phyloP scores from a whole-genome alignment of 2,113 vertebrate species.

The Ciconia boyciana region DNA sequence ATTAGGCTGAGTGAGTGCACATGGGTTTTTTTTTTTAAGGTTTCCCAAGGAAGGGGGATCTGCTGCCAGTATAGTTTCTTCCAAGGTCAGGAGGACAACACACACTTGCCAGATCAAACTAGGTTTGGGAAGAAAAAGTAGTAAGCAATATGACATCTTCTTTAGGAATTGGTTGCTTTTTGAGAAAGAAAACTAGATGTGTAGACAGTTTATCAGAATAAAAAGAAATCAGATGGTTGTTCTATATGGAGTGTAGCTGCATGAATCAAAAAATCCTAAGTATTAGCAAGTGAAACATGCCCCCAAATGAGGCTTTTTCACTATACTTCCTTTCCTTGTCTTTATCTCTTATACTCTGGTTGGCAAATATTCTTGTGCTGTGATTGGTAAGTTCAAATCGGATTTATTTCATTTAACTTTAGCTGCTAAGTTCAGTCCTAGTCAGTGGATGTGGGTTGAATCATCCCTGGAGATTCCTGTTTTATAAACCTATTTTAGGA shows the following conservation, averaged over 20 bases:
- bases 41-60: not conserved
- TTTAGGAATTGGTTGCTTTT: not conserved
- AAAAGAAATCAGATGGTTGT: not conserved
- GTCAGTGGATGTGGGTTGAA: constrained; percentile 26
- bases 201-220: not conserved
- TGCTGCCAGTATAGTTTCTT: not conserved
- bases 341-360: not conserved
- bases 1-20: not conserved
- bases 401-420: constrained; percentile 10
- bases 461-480: constrained; percentile 48
- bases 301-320: not conserved
- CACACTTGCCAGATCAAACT: not conserved
- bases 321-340: not conserved
- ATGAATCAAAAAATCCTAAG: not conserved
- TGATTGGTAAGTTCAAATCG: not conserved
- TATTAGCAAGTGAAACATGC: not conserved
- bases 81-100: not conserved
- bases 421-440: not conserved
- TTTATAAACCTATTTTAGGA: constrained; percentile 57
- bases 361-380: not conserved
- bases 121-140: not conserved
- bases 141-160: not conserved
- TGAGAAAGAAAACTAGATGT: not conserved
- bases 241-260: not conserved
- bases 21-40: not conserved